phyloP scores from a whole-genome alignment of 2,888 invertebrate genomes.

The Callyntrura guangdongensis region DNA sequence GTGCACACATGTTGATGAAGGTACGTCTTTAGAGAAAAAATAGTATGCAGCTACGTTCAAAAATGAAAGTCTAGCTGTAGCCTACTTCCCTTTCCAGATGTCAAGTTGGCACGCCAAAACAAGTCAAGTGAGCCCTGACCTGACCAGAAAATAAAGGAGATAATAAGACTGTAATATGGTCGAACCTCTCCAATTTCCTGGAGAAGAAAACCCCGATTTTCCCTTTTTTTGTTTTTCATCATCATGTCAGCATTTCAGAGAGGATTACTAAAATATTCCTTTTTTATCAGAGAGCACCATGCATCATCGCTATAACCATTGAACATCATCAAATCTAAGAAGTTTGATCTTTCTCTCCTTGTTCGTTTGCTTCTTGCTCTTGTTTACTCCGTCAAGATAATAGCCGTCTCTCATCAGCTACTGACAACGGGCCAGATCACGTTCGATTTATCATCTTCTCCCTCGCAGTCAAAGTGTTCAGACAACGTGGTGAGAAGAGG shows the following conservation, averaged over 20 bases:
- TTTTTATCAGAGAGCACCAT: conserved; percentile 7
- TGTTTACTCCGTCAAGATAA: conserved; percentile 34
- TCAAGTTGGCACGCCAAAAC: conserved; percentile 4
- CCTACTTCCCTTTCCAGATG: conserved; percentile 33
- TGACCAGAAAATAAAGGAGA: conserved; percentile 39
- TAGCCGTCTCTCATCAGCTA: conserved; percentile 45
- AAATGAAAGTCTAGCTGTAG: too few relatives aligned
- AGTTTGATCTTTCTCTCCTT: background rate
- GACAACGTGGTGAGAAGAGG: too few relatives aligned
- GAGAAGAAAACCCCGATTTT: background rate
- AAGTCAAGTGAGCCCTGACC: conserved; percentile 43
- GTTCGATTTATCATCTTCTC: conserved; percentile 30
- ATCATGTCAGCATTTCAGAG: background rate
- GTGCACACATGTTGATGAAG: conserved; percentile 3
- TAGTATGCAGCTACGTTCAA: background rate
- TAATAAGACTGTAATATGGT: background rate
- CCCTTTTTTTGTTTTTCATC: conserved; percentile 1
- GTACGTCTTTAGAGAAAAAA: background rate
- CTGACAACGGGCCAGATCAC: conserved; percentile 32
- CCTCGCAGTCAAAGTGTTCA: conserved; percentile 18
- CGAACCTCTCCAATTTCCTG: conserved; percentile 31
- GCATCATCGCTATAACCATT: background rate
- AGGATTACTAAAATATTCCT: conserved; percentile 7
- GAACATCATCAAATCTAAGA: background rate
- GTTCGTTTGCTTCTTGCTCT: background rate